These are phyloP conservation scores for Sinocyclocheilus anshuiensis DNA, from an alignment of 2,113 vertebrate species.

Conservation along the genomic window DNA sequence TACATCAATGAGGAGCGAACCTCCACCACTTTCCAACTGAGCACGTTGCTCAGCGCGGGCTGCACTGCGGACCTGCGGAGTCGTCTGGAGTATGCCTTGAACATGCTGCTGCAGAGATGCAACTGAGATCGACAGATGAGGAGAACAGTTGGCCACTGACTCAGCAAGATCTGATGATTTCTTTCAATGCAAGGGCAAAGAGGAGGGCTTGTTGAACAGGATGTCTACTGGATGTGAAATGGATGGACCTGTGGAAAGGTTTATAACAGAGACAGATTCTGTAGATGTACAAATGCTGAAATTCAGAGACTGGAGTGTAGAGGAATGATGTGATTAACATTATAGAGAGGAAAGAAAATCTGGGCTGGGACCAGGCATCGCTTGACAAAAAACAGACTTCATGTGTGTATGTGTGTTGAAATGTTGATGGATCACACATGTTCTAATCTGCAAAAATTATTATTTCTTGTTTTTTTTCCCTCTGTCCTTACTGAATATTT, in stretches of 20 bases:
- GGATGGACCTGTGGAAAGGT: neutral
- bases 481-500: constrained; percentile 78
- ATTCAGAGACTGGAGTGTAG: constrained; percentile 50
- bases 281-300: constrained; percentile 20
- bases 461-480: constrained; percentile 40
- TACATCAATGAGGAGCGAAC: constrained; percentile 96
- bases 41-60: constrained; percentile 85
- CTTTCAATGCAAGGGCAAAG: neutral
- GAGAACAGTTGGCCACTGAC: neutral
- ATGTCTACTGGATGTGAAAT: neutral
- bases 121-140: constrained; percentile 16
- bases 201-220: neutral
- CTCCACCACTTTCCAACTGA: constrained; percentile 88
- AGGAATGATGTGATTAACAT: constrained; percentile 71
- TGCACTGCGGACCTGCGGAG: constrained; percentile 87
- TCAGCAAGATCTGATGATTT: neutral
- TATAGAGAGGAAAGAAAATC: constrained; percentile 61
- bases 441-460: constrained; percentile 31
- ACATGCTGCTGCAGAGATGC: constrained; percentile 93
- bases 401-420: constrained; percentile 11
- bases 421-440: constrained; percentile 38
- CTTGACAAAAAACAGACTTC: neutral
- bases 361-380: constrained; percentile 80
- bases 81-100: constrained; percentile 93
- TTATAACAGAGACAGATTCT: constrained; percentile 16